Evolutionary conservation across 1,140 invertebrate genomes (phyloP), one percentile per base, ranked within the genome.

Genomic region (Saccostrea glomerata): DNA sequence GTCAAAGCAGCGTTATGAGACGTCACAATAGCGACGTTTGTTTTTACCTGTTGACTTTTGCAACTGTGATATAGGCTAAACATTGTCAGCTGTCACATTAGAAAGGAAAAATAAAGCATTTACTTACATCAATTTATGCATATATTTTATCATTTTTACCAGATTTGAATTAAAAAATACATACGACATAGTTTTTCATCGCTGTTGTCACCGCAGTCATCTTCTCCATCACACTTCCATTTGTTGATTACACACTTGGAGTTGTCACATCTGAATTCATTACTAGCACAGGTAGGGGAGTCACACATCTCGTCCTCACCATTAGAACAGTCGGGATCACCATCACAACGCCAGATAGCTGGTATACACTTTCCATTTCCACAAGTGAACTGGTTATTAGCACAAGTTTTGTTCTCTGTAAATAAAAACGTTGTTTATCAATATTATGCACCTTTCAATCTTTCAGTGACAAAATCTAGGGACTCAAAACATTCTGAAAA

Each of bases 161-260:
- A 54, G 47, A 25, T 36, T 36, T 36, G 30, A 36, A 36, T 36
- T 40, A 13, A 20, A 83, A 9, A 47, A 83, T 63, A 88, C 89
- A 84, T 86, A 90, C 89, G 20, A 60, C 89, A 90, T 66, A 73
- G 82, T 86, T 73, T 66, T 90, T 96, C 95, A 92, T 96, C 95
- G 63, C 97, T 98, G n/a, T 96, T 96, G 94, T 99, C 98, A 1
- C 96, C 97, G 93, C 99, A 99, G 95, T 99, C 98, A 92, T 98
- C 96, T 90, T 99, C 98, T 6, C 96, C 96, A 94, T 98, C 99
- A 94, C 99, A 99, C 36, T 97, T 95, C 98, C 98, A 99, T 9
- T 97, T 97, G 93, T 98, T 99, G 23, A 97, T 96, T 6, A 99
- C 96, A 94, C 99, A 99, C 90, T 97, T 97, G 84, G 97, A 97